Percentiles rank a stretch among this genome's conserved stretches.
Evolutionary conservation across 2,888 invertebrate genomes (phyloP).

Genomic region (Xestoiulus laeticollis): DNA sequence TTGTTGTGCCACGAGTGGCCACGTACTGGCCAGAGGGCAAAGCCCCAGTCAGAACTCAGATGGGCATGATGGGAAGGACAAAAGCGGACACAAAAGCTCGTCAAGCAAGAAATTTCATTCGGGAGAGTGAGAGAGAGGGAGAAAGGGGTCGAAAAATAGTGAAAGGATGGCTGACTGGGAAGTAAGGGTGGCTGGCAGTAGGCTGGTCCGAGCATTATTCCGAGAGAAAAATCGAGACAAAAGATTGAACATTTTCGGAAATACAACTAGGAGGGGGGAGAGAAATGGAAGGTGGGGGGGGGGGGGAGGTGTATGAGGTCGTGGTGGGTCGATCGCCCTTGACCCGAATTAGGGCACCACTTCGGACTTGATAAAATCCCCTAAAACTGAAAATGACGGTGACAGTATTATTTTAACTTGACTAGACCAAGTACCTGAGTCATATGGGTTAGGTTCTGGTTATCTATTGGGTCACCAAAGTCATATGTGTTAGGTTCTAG

Average conservation of each 20-base stretch:
- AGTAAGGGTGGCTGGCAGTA: background rate
- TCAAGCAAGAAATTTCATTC: background rate
- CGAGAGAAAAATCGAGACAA: too few relatives aligned
- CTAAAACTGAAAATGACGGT: too few relatives aligned
- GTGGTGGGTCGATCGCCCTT: background rate
- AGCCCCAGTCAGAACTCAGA: background rate
- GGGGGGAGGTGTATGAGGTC: background rate
- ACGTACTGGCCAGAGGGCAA: background rate
- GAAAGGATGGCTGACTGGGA: background rate
- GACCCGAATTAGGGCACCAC: background rate
- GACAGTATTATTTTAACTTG: too few relatives aligned
- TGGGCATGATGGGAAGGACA: background rate
- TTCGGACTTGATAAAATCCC: background rate
- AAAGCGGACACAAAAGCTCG: background rate
- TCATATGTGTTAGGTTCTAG: too few relatives aligned
- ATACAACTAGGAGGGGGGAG: background rate
- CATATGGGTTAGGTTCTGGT: too few relatives aligned
- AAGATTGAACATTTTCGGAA: too few relatives aligned
- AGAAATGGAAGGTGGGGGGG: background rate
- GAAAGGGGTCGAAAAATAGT: background rate
- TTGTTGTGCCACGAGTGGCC: background rate
- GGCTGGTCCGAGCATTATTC: too few relatives aligned
- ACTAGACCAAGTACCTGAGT: too few relatives aligned
- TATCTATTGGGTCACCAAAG: too few relatives aligned
- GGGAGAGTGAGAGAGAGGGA: background rate